A percentile compares a stretch with the other conserved stretches of the same genome.
Evolutionary conservation across 37 sponge, comb jelly and placozoan species (phyloP).

Genomic region (Cladorhizidae sp.): DNA sequence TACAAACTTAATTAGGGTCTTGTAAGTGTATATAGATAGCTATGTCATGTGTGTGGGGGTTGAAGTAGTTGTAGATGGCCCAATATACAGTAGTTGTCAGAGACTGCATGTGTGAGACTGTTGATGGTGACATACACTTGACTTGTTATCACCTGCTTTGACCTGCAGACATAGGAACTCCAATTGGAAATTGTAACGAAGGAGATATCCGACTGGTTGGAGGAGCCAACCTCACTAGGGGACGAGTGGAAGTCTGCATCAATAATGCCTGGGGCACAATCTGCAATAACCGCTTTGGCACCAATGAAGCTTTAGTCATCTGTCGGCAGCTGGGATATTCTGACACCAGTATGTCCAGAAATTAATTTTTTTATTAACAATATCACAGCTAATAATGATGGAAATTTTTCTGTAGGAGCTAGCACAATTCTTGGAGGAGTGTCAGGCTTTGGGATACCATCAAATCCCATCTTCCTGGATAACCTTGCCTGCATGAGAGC

Average conservation of each 20-base stretch:
- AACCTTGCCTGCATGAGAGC: conserved; percentile 19
- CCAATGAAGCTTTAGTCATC: conserved; percentile 6
- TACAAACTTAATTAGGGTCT: no score
- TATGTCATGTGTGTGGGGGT: no score
- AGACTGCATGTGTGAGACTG: no score
- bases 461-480: conserved; percentile 28
- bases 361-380: no score
- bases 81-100: no score
- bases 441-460: conserved; percentile 11
- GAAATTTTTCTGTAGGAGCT: no score
- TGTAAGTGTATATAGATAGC: no score
- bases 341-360: not conserved
- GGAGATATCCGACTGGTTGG: conserved; percentile 40
- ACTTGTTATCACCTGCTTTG: not conserved
- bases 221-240: conserved; percentile 3
- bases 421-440: conserved; percentile 8
- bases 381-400: no score
- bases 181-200: conserved; percentile 25
- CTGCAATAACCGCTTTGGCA: conserved; percentile 11
- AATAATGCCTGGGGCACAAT: conserved; percentile 37
- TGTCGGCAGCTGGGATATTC: not conserved
- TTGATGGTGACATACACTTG: no score
- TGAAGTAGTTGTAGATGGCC: no score
- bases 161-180: not conserved
- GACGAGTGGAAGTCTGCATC: conserved; percentile 39